phyloP scores from a whole-genome alignment of 2,113 vertebrate genomes.

The Elephas maximus region DNA sequence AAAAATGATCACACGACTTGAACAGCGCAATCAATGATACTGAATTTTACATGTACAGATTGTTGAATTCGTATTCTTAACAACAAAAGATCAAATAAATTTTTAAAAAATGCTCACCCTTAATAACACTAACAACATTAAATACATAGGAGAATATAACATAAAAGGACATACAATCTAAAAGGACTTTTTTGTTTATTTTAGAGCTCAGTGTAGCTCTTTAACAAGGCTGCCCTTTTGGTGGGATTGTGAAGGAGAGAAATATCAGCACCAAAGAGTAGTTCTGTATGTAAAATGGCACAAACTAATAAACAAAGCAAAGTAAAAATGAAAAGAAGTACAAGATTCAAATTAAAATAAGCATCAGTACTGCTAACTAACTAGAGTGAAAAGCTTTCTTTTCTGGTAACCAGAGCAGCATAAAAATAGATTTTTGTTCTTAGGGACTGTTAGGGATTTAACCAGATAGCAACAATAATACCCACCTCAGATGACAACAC shows the following conservation, averaged over 20 bases:
- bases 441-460: background rate
- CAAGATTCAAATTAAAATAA: conserved; percentile 55
- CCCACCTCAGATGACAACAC: conserved; percentile 54
- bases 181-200: background rate
- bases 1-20: too few species aligned
- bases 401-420: conserved; percentile 13
- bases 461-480: conserved; percentile 46
- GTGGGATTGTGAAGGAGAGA: background rate
- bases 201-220: background rate
- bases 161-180: background rate
- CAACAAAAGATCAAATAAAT: too few species aligned
- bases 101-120: background rate
- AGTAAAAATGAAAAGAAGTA: background rate
- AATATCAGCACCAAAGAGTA: background rate
- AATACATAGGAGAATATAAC: background rate
- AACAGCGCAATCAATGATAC: too few species aligned
- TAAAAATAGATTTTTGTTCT: background rate
- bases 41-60: too few species aligned
- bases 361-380: conserved; percentile 13
- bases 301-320: background rate
- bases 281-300: conserved; percentile 1
- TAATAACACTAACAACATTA: background rate
- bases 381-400: background rate
- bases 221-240: background rate
- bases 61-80: too few species aligned